Conservation (phyloP, 2,888 invertebrate genomes). For the Sarcophaga variegata region DNA sequence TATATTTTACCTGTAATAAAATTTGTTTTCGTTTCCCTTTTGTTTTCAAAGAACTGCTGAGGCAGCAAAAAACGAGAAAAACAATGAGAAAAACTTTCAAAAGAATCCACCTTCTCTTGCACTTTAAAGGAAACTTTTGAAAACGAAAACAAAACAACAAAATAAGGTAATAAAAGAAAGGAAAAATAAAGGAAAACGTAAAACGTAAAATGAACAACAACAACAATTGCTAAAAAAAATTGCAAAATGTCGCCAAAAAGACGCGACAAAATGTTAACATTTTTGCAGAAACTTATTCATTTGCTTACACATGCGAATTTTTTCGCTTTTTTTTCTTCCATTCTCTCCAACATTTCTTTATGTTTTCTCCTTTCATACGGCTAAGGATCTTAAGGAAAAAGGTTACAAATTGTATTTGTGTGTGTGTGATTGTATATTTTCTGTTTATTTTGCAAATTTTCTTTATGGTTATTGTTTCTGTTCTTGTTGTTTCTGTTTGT, state of each 20-base stretch:
- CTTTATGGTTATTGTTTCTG: constrained; percentile 1
- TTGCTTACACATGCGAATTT: background rate
- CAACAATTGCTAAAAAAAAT: constrained; percentile 32
- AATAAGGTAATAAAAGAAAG: background rate
- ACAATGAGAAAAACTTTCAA: no score
- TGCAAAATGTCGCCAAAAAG: constrained; percentile 59
- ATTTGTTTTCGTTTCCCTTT: background rate
- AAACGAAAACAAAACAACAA: background rate
- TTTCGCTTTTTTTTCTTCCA: no score
- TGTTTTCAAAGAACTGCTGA: constrained; percentile 19
- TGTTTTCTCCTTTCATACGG: no score
- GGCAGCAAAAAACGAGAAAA: constrained; percentile 32
- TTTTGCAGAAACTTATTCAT: constrained; percentile 39
- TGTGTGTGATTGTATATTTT: no score
- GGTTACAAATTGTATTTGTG: no score
- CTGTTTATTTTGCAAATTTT: no score
- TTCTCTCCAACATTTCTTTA: no score
- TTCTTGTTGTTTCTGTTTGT: background rate
- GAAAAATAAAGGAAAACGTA: background rate
- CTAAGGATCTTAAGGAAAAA: no score
- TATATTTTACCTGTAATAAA: background rate
- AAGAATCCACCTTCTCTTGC: no score
- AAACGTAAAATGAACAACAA: constrained; percentile 4
- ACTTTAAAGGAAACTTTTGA: background rate
- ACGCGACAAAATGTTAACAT: constrained; percentile 53